A percentile compares a stretch with the other conserved stretches of the same genome.
These are phyloP conservation scores for Rutilus rutilus DNA, from an alignment of 2,113 vertebrate species.

Conservation along the genomic window DNA sequence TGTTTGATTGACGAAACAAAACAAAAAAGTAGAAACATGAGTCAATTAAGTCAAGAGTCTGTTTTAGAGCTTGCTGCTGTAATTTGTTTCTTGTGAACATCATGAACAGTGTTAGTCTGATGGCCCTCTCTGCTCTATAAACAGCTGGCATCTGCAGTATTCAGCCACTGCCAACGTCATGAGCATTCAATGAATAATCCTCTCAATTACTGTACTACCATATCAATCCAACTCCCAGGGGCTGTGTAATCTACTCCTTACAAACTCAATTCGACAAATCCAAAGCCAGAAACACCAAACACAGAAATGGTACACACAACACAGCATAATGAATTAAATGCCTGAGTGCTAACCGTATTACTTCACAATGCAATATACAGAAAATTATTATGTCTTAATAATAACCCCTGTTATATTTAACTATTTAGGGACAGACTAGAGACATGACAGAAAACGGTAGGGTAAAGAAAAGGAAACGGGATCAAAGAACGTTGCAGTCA, in stretches of 20 bases:
- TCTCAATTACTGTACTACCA: conserved; percentile 59
- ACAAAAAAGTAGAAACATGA: not conserved
- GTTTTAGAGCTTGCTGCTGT: conserved; percentile 11
- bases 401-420: not conserved
- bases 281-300: conserved; percentile 14
- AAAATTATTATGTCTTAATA: not conserved
- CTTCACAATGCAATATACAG: not conserved
- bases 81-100: conserved; percentile 9
- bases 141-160: conserved; percentile 44
- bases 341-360: conserved; percentile 17
- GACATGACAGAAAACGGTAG: not conserved
- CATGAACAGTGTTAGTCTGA: conserved; percentile 6
- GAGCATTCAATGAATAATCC: conserved; percentile 32
- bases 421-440: not conserved
- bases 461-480: not conserved
- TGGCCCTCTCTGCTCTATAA: conserved; percentile 23
- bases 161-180: not conserved
- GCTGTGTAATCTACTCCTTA: conserved; percentile 21
- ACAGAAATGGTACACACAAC: conserved; percentile 12
- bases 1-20: not conserved
- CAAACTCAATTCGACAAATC: not conserved
- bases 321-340: conserved; percentile 26
- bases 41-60: not conserved
- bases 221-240: conserved; percentile 31
- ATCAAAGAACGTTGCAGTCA: too few relatives aligned